These are phyloP conservation scores for Lasioglossum oenotherae DNA, from an alignment of 2,888 invertebrate genomes.

Conservation along the genomic window DNA sequence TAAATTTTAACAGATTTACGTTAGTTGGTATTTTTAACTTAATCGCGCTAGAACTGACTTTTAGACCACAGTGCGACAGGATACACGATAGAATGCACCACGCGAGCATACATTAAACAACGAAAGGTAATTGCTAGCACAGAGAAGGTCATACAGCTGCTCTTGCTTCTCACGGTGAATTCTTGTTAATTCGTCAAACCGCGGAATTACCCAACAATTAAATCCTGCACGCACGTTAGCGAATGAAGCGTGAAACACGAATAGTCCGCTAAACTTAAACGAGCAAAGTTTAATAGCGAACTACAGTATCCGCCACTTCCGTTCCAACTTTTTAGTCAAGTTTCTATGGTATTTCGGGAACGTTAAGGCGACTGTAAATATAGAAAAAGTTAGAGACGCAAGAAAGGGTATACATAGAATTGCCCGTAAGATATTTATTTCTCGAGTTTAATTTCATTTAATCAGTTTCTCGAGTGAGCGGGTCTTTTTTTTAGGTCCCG, in stretches of 20 bases:
- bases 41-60: too few species aligned
- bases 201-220: constrained; percentile 49
- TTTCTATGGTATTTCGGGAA: not conserved
- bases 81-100: not conserved
- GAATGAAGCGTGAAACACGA: constrained; percentile 36
- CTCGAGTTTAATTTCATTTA: constrained; percentile 14
- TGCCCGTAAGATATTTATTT: constrained; percentile 23
- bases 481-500: too few species aligned
- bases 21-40: too few species aligned
- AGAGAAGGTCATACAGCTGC: constrained; percentile 18
- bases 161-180: constrained; percentile 35
- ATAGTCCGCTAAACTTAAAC: constrained; percentile 39
- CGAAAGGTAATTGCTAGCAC: constrained; percentile 3
- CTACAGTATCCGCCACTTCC: not conserved
- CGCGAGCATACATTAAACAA: not conserved
- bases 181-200: constrained; percentile 53
- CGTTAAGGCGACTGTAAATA: constrained; percentile 9
- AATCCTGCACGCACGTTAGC: constrained; percentile 38
- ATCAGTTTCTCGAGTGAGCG: not conserved
- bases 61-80: too few species aligned
- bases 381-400: not conserved
- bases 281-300: constrained; percentile 39
- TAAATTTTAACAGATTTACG: too few species aligned
- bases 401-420: not conserved
- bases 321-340: constrained; percentile 21